Base-by-base conservation (phyloP, 2,797 vertebrate species). In the Siniperca scherzeri region DNA sequence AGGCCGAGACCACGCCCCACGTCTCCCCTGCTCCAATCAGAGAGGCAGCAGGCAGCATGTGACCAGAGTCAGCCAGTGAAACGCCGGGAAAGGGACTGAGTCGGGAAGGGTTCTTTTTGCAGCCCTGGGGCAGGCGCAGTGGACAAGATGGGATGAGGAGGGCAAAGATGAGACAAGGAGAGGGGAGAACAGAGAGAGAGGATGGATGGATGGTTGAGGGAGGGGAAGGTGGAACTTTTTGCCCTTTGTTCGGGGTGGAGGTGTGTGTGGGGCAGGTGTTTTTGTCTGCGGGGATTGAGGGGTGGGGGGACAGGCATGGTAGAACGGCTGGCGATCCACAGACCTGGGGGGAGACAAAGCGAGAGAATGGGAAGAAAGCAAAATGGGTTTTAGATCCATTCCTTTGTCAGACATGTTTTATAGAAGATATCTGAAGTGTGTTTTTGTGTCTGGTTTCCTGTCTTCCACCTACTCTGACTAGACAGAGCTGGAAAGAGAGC, bases 1-100 rank as follows among this genome's bases (percentile, higher is more conserved):
- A 99, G 85, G 95, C 92, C 4, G 96, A 96, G 78, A 96, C 96
- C 90, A 96, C 91, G 11, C 96, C 96, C 96, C 96, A 96, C 48
- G 96, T 96, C 91, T 96, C 96, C 78, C 96, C 96, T 1, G 96
- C 96, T 78, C 89, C 94, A 60, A 95, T 88, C 86, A 96, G 87
- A 19, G 95, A 0, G 91, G 94, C 84, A 96, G 84, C 78, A 95
- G 94, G 93, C 92, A 94, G 90, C 94, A 95, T 90, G 93, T 94
- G 86, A 96, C 91, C 70, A 96, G 84, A 40, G 94, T 91, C 73
- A 96, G 90, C 96, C 95, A 96, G 74, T 95, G 93, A 40, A 94
- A 84, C 0, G 92, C 85, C 0, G 88, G 86, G 72, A 94, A 87
- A 52, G 92, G 77, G 82, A 81, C 72, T 0, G 87, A 38, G 42